Conservation (phyloP, 2,113 vertebrate species). For the Hyla sarda region DNA sequence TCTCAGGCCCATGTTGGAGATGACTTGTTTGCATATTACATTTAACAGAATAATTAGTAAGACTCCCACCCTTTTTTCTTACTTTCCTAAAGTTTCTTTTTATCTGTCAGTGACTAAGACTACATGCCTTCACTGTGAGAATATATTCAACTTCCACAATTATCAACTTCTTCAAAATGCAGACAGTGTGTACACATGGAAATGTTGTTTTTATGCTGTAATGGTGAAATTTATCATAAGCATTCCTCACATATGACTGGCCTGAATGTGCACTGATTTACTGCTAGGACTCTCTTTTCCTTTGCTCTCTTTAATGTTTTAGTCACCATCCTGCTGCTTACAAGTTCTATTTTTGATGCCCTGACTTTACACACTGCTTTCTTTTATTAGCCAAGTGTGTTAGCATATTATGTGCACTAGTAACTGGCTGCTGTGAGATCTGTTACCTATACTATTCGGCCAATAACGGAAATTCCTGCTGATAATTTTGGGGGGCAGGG, state of each 20-base stretch:
- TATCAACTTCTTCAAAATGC: constrained; percentile 34
- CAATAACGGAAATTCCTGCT: too few species aligned
- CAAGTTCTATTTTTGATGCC: not conserved
- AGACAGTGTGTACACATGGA: constrained; percentile 36
- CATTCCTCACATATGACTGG: constrained; percentile 24
- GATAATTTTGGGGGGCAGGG: too few species aligned
- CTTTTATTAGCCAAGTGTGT: too few species aligned
- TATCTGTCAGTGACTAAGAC: not conserved
- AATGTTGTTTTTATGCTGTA: constrained; percentile 24
- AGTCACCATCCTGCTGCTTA: not conserved
- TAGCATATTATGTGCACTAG: too few species aligned
- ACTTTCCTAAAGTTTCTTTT: not conserved
- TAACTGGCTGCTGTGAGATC: too few species aligned
- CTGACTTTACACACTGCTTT: not conserved
- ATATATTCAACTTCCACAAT: constrained; percentile 9
- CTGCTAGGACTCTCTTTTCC: constrained; percentile 29
- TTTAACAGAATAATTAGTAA: not conserved
- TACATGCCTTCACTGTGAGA: constrained; percentile 19
- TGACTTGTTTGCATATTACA: not conserved
- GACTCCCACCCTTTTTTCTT: too few species aligned
- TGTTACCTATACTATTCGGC: too few species aligned
- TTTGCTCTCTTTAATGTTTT: constrained; percentile 38
- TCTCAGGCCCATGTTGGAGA: too few species aligned
- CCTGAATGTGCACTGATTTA: constrained; percentile 33
- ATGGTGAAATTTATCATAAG: constrained; percentile 35